A percentile compares a stretch with the other conserved stretches of the same genome.
Evolutionary conservation across 1,140 invertebrate genomes (phyloP).

Genomic region (Drosophila hydei): DNA sequence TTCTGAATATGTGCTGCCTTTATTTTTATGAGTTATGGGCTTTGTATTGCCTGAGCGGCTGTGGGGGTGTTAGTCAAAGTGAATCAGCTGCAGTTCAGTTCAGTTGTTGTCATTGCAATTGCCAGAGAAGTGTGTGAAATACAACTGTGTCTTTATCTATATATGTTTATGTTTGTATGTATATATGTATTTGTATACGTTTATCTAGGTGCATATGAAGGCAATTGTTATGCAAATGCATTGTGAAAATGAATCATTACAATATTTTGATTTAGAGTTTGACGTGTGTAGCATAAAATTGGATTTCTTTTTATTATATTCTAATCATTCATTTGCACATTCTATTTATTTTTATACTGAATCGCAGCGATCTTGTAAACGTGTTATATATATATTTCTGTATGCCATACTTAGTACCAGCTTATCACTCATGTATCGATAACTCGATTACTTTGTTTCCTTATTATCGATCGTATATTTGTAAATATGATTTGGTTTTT

Average conservation of each 20-base stretch:
- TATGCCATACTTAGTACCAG: no score
- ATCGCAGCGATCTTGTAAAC: no score
- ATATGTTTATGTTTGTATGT: not conserved
- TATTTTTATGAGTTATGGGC: conserved; percentile 68
- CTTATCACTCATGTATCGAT: no score
- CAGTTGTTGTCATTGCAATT: conserved; percentile 41
- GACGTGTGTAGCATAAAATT: no score
- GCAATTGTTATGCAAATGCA: not conserved
- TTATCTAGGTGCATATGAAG: not conserved
- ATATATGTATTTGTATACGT: not conserved
- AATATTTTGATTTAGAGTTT: conserved; percentile 2
- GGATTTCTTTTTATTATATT: no score
- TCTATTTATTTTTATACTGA: not conserved
- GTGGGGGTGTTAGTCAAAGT: conserved; percentile 9
- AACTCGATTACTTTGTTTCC: no score
- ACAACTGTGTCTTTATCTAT: conserved; percentile 1
- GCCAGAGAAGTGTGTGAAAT: conserved; percentile 28
- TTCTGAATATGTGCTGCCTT: conserved; percentile 31
- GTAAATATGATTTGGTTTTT: no score
- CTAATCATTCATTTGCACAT: no score
- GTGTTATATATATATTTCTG: no score
- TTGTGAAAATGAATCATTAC: conserved; percentile 6
- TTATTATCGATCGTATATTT: no score
- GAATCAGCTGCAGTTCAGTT: conserved; percentile 39
- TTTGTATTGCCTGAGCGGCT: not conserved